Conservation (phyloP, 2,888 invertebrate species). For the Priocnemis perturbator region DNA sequence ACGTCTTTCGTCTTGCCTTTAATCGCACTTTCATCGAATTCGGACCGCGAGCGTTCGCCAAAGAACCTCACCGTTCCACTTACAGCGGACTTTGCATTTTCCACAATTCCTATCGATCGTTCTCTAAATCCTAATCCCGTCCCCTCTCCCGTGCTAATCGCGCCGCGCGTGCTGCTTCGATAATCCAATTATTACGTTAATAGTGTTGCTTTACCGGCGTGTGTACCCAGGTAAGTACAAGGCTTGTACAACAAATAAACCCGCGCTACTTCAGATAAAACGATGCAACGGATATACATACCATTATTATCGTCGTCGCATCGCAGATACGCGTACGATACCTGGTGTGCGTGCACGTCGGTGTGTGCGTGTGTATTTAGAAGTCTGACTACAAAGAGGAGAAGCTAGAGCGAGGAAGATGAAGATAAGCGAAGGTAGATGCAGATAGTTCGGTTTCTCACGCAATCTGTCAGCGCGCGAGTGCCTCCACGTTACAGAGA, state of each 20-base stretch:
- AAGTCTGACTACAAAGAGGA: neutral
- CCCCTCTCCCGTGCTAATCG: neutral
- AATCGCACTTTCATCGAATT: slow-evolving; percentile 29
- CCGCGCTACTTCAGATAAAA: too few relatives aligned
- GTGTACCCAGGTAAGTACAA: neutral
- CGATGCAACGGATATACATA: too few relatives aligned
- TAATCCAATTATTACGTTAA: slow-evolving; percentile 16
- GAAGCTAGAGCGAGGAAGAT: neutral
- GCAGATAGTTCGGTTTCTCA: too few relatives aligned
- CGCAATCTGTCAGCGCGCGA: too few relatives aligned
- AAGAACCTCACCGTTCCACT: slow-evolving; percentile 1
- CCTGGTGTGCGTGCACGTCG: too few relatives aligned
- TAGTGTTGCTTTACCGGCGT: neutral
- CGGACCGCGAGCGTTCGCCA: neutral
- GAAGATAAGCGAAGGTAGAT: neutral
- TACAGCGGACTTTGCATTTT: neutral
- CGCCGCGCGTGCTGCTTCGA: neutral
- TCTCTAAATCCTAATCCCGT: neutral
- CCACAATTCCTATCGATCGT: neutral
- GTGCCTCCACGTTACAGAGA: too few relatives aligned
- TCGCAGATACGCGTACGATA: too few relatives aligned
- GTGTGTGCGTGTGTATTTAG: neutral
- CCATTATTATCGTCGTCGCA: too few relatives aligned
- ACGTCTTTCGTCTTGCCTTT: slow-evolving; percentile 22
- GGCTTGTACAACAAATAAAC: neutral